Percentiles rank a stretch among this genome's conserved stretches.
Evolutionary conservation across 2,888 invertebrate genomes (phyloP).

Genomic region (Acleris holmiana): DNA sequence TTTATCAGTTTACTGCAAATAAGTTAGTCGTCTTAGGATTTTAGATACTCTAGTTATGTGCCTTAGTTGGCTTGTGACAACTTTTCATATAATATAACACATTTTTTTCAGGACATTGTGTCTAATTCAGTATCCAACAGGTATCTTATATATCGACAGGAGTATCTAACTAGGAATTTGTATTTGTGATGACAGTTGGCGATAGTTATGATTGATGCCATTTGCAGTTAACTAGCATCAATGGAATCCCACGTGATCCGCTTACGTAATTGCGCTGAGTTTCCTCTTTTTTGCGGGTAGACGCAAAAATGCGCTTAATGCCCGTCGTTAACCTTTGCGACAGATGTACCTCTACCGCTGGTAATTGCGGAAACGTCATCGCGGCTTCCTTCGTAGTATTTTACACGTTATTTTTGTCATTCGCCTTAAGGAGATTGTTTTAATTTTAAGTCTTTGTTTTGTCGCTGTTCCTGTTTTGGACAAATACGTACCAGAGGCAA

Average conservation of each 20-base stretch:
- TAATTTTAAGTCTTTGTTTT: constrained; percentile 44
- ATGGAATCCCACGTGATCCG: constrained; percentile 18
- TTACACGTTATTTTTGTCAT: constrained; percentile 46
- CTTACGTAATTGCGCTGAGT: constrained; percentile 40
- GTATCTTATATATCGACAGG: no score
- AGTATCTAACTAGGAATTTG: no score
- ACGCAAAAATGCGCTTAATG: constrained; percentile 65
- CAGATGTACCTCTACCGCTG: constrained; percentile 61
- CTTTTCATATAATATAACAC: no score
- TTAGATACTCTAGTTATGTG: no score
- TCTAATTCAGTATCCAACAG: no score
- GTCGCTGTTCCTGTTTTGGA: constrained; percentile 1
- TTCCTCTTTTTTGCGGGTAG: constrained; percentile 59
- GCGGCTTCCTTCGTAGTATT: constrained; percentile 44
- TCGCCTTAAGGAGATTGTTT: constrained; percentile 35
- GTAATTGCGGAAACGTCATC: constrained; percentile 71
- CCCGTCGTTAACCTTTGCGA: constrained; percentile 73
- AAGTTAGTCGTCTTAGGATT: no score
- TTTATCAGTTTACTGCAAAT: no score
- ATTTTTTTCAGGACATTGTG: no score
- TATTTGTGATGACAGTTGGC: no score
- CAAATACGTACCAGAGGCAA: background rate
- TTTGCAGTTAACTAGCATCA: background rate
- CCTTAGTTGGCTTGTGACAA: no score
- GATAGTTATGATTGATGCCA: constrained; percentile 3